phyloP scores from a whole-genome alignment of 2,797 vertebrate genomes.

The Helostoma temminkii region DNA sequence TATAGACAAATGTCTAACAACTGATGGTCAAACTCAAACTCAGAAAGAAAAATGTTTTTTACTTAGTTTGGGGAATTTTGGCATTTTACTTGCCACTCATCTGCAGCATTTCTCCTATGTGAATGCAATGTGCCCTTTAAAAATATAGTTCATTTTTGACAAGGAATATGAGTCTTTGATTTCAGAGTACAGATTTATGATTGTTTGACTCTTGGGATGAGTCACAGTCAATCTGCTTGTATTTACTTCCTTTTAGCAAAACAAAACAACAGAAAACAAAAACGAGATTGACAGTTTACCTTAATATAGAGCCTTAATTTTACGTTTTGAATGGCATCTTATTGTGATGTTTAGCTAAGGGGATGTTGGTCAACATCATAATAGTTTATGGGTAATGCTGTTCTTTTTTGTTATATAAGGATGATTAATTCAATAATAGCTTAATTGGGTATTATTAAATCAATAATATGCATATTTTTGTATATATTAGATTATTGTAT shows the following conservation, averaged over 20 bases:
- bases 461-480: conserved; percentile 70
- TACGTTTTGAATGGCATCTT: conserved; percentile 52
- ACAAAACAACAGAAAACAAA: not conserved
- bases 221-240: conserved; percentile 33
- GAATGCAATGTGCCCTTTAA: not conserved
- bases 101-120: not conserved
- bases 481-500: conserved; percentile 32
- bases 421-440: conserved; percentile 57
- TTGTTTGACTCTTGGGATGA: conserved; percentile 18
- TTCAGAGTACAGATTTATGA: conserved; percentile 12
- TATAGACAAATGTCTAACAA: too few species aligned
- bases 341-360: conserved; percentile 64
- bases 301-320: conserved; percentile 15
- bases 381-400: conserved; percentile 49
- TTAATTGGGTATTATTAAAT: conserved; percentile 75
- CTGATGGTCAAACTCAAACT: not conserved
- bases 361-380: conserved; percentile 65
- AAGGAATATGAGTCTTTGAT: not conserved
- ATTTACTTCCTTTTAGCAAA: conserved; percentile 39
- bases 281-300: conserved; percentile 30
- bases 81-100: not conserved
- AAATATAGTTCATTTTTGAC: not conserved
- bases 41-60: not conserved
- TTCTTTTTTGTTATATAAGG: conserved; percentile 53
- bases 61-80: not conserved